Evolutionary conservation across 2,888 invertebrate genomes (phyloP).

Genomic region (Oxycera nigricornis): DNA sequence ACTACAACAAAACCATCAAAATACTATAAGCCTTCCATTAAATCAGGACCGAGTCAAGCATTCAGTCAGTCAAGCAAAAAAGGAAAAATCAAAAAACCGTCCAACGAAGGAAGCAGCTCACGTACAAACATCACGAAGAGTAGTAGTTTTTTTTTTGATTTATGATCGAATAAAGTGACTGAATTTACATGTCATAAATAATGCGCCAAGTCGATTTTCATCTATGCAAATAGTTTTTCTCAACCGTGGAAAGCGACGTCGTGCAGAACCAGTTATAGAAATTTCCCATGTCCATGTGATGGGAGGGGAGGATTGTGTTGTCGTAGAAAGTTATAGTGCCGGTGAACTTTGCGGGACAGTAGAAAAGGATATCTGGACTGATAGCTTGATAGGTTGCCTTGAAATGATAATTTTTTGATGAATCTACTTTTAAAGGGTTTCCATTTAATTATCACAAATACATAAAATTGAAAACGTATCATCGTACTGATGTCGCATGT

Average conservation of each 20-base stretch:
- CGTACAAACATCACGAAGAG: slow-evolving; percentile 17
- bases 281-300: no score
- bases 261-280: no score
- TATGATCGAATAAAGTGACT: slow-evolving; percentile 47
- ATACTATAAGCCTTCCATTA: slow-evolving; percentile 20
- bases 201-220: slow-evolving; percentile 36
- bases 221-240: slow-evolving; percentile 42
- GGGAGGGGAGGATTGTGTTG: no score
- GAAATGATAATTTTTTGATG: no score
- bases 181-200: slow-evolving; percentile 46
- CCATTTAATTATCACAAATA: no score
- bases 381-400: no score
- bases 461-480: no score
- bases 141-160: slow-evolving; percentile 46
- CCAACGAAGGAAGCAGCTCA: not conserved
- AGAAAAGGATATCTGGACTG: not conserved
- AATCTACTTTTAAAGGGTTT: no score
- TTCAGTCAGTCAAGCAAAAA: not conserved
- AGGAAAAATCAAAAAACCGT: not conserved
- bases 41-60: not conserved
- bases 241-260: slow-evolving; percentile 5
- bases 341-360: not conserved
- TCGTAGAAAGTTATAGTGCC: no score
- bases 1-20: not conserved
- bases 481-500: no score